These are phyloP conservation scores for Ibidorhyncha struthersii DNA, from an alignment of 2,113 vertebrate genomes.

Conservation along the genomic window DNA sequence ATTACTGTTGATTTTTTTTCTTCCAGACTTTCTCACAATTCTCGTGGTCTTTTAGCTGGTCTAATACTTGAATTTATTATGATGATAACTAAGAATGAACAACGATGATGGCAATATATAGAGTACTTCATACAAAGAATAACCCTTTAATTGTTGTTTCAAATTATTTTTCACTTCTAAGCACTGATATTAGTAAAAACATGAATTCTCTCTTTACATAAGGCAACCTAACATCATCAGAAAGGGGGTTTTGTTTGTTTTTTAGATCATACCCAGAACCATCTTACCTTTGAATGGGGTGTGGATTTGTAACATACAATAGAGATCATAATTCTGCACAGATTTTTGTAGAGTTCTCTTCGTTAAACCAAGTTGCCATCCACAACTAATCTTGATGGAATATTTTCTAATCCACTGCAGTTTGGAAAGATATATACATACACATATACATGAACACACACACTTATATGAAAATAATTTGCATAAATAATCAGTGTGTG, in stretches of 20 bases:
- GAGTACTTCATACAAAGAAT: not conserved
- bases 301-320: not conserved
- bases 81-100: rapidly evolving
- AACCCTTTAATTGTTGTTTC: not conserved
- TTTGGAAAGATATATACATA: not conserved
- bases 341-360: not conserved
- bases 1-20: rapidly evolving
- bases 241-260: rapidly evolving
- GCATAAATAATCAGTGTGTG: not conserved
- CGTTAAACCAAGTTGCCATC: not conserved
- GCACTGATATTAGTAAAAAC: not conserved
- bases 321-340: not conserved
- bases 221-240: not conserved
- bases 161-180: not conserved
- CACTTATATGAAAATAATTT: not conserved
- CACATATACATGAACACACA: not conserved
- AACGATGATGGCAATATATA: not conserved
- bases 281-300: not conserved
- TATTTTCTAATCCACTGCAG: not conserved
- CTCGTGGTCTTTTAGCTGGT: not conserved
- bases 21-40: not conserved
- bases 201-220: not conserved
- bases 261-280: not conserved
- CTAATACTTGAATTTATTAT: not conserved
- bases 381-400: not conserved